phyloP scores from a whole-genome alignment of 2,888 invertebrate genomes.

The Bellardia pandia region DNA sequence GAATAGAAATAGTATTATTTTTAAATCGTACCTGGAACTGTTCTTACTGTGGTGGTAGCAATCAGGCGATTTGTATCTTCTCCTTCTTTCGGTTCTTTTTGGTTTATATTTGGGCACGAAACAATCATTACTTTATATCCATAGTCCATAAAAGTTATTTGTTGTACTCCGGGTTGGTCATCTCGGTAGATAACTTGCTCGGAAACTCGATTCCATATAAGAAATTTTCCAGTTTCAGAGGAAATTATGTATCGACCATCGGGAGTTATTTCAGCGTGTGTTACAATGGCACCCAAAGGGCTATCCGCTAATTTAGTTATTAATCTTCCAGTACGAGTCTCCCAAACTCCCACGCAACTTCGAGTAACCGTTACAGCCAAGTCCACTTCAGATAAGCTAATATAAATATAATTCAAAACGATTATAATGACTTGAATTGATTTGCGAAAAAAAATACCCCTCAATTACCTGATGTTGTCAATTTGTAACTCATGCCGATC shows the following conservation, averaged over 20 bases:
- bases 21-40: conserved; percentile 87
- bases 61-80: conserved; percentile 87
- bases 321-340: conserved; percentile 93
- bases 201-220: conserved; percentile 93
- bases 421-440: not conserved
- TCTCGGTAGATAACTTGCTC: conserved; percentile 89
- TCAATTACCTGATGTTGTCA: conserved; percentile 91
- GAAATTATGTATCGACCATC: conserved; percentile 93
- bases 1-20: not conserved
- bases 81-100: conserved; percentile 85
- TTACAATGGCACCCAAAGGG: conserved; percentile 96
- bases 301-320: conserved; percentile 94
- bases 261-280: conserved; percentile 94
- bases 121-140: conserved; percentile 83
- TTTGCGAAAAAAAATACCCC: not conserved
- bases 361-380: conserved; percentile 96
- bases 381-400: conserved; percentile 90
- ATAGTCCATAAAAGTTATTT: conserved; percentile 83
- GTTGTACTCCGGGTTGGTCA: conserved; percentile 87
- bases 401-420: not conserved
- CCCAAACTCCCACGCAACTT: conserved; percentile 98
- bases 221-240: conserved; percentile 95
- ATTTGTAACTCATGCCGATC: conserved; percentile 97
- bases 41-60: conserved; percentile 88
- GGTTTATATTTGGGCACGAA: conserved; percentile 83